A percentile compares a stretch with the other conserved stretches of the same genome.
Conservation (phyloP, 2,113 vertebrate genomes). For the Pachypanchax playfairii region DNA sequence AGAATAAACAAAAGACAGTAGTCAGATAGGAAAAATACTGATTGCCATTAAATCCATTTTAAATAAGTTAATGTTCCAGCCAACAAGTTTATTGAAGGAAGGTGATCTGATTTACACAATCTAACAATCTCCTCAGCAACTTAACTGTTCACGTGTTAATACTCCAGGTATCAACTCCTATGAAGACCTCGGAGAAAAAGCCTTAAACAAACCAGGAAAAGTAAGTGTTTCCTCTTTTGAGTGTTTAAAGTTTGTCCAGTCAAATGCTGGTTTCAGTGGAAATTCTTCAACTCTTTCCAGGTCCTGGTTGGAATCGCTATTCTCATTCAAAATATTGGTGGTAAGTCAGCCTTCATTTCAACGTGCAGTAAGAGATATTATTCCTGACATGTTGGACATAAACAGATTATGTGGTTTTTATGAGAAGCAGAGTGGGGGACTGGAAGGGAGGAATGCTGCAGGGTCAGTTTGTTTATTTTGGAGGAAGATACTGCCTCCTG, state of each 20-base stretch:
- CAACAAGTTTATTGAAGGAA: not conserved
- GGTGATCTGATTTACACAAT: not conserved
- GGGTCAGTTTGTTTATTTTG: constrained; percentile 30
- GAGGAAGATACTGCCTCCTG: constrained; percentile 57
- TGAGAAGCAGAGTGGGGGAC: constrained; percentile 20
- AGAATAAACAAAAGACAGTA: constrained; percentile 6
- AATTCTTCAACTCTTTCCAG: constrained; percentile 70
- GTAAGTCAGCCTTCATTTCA: constrained; percentile 78
- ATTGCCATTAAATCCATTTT: not conserved
- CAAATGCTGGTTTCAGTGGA: too few relatives aligned
- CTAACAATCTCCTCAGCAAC: not conserved
- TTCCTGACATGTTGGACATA: constrained; percentile 43
- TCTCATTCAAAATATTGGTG: constrained; percentile 94
- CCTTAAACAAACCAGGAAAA: constrained; percentile 88
- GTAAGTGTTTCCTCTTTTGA: constrained; percentile 69
- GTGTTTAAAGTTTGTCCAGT: constrained; percentile 4
- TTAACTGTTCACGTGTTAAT: not conserved
- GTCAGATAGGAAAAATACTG: not conserved
- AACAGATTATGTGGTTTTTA: constrained; percentile 46
- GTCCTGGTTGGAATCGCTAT: constrained; percentile 88
- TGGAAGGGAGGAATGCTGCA: constrained; percentile 20
- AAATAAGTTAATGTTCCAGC: not conserved
- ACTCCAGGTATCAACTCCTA: constrained; percentile 88
- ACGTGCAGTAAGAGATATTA: constrained; percentile 18
- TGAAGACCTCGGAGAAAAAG: constrained; percentile 90